phyloP scores from a whole-genome alignment of 2,888 invertebrate genomes.

The Pyrocoelia pectoralis region DNA sequence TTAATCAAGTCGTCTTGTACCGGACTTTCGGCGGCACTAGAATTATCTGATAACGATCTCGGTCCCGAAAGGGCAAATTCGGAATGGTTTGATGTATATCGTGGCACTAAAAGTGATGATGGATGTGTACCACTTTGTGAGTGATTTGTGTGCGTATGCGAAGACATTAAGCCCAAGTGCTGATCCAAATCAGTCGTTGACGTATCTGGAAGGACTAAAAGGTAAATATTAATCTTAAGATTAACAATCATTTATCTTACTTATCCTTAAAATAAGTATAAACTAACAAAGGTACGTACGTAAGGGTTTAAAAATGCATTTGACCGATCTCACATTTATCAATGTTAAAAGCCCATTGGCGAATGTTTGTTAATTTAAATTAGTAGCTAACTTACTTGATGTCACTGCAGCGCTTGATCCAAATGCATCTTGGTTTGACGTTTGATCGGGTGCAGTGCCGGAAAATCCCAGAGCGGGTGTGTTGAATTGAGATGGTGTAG shows the following conservation, averaged over 20 bases:
- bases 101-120: constrained; percentile 69
- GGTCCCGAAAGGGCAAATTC: constrained; percentile 76
- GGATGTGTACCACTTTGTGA: constrained; percentile 57
- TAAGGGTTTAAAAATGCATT: no score
- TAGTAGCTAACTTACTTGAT: constrained; percentile 50
- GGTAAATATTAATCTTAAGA: no score
- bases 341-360: no score
- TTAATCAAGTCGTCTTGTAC: constrained; percentile 80
- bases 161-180: constrained; percentile 71
- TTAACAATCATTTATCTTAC: background rate
- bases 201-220: constrained; percentile 78
- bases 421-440: constrained; percentile 61
- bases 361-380: background rate
- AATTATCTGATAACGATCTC: constrained; percentile 81
- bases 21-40: constrained; percentile 83
- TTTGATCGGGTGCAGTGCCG: constrained; percentile 73
- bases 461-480: constrained; percentile 78
- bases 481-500: constrained; percentile 74
- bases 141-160: constrained; percentile 64
- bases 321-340: no score
- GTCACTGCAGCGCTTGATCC: constrained; percentile 56
- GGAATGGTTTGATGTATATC: constrained; percentile 68
- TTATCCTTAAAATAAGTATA: background rate
- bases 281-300: no score
- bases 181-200: constrained; percentile 78